phyloP scores from a whole-genome alignment of 2,113 vertebrate species.

The Collichthys lucidus region DNA sequence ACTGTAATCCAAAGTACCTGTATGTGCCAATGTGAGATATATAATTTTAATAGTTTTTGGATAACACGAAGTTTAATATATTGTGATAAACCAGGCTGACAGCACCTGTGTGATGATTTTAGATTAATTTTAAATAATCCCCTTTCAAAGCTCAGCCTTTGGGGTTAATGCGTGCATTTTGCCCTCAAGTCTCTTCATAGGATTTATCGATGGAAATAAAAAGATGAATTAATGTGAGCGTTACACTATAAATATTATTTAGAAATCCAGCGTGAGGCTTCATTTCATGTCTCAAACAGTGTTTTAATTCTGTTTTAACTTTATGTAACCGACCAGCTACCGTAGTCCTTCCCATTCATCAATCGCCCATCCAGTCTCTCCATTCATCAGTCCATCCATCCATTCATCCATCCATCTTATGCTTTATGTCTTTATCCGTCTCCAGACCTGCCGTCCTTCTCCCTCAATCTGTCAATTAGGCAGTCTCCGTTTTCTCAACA shows the following conservation, averaged over 20 bases:
- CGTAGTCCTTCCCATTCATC: background rate
- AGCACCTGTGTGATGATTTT: background rate
- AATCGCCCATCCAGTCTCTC: background rate
- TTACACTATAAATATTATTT: background rate
- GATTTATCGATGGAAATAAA: background rate
- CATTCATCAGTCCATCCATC: background rate
- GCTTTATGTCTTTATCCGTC: background rate
- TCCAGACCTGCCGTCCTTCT: background rate
- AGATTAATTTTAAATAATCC: background rate
- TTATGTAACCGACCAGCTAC: background rate
- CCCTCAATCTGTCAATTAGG: constrained; percentile 28
- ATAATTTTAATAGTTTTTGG: too few relatives aligned
- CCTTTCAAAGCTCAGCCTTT: background rate
- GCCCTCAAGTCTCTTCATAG: background rate
- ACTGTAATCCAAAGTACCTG: too few relatives aligned
- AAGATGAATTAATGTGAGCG: background rate
- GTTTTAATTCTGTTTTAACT: background rate
- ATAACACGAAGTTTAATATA: too few relatives aligned
- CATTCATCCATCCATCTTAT: too few relatives aligned
- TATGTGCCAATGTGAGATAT: too few relatives aligned
- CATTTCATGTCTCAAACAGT: background rate
- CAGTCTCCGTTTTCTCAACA: constrained; percentile 6
- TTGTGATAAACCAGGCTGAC: background rate
- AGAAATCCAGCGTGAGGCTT: background rate
- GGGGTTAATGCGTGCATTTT: background rate